Conservation (phyloP, 2,113 vertebrate species). For the Ursus arctos region DNA sequence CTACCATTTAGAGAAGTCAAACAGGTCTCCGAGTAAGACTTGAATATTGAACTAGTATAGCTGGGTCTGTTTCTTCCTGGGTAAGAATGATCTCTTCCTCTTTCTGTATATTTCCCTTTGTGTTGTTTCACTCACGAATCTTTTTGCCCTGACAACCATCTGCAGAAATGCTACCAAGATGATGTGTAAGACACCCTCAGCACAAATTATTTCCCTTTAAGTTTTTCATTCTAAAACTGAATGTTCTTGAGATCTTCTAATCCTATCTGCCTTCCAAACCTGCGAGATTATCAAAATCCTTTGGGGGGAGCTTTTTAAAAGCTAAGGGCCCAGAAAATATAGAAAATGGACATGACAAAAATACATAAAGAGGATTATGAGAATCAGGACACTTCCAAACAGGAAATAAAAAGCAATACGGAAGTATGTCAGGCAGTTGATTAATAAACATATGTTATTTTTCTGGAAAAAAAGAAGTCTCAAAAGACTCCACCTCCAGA, state of each 20-base stretch:
- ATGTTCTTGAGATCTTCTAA: not conserved
- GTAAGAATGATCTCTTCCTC: not conserved
- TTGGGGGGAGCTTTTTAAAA: not conserved
- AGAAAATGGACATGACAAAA: constrained; percentile 12
- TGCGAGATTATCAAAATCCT: constrained; percentile 37
- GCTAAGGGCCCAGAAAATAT: not conserved
- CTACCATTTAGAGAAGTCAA: not conserved
- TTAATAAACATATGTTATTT: not conserved
- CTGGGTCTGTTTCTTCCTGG: not conserved
- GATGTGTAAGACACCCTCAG: not conserved
- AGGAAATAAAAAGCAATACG: not conserved
- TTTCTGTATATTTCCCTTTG: not conserved
- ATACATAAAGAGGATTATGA: not conserved
- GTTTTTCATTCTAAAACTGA: constrained; percentile 37
- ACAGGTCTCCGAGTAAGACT: not conserved
- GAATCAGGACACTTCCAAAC: not conserved
- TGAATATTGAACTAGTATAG: not conserved
- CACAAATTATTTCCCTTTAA: not conserved
- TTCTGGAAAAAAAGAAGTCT: not conserved
- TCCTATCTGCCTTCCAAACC: not conserved
- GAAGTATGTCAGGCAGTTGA: not conserved
- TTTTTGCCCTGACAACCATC: not conserved
- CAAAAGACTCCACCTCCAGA: not conserved
- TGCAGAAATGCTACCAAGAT: not conserved
- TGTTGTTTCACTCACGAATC: not conserved